phyloP scores from a whole-genome alignment of 2,888 invertebrate genomes.

The Rhorus exstirpatorius region DNA sequence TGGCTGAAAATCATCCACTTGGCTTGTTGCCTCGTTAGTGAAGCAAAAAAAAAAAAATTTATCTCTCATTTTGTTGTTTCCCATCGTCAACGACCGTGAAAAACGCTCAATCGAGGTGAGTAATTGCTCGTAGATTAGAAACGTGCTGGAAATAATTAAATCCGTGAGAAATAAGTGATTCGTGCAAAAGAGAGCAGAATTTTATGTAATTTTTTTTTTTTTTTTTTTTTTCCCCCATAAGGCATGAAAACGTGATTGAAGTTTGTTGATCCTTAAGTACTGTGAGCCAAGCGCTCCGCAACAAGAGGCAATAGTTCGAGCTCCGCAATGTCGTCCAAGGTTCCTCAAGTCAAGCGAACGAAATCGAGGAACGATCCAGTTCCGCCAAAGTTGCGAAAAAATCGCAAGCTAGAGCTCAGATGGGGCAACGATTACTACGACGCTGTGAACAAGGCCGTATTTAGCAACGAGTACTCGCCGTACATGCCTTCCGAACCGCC shows the following conservation, averaged over 20 bases:
- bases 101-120: slow-evolving; percentile 36
- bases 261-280: neutral
- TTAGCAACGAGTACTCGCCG: slow-evolving; percentile 74
- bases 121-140: slow-evolving; percentile 28
- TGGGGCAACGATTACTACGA: slow-evolving; percentile 78
- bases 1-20: slow-evolving; percentile 76
- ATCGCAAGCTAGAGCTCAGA: slow-evolving; percentile 74
- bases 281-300: neutral
- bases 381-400: slow-evolving; percentile 77
- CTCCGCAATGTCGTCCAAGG: slow-evolving; percentile 33
- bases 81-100: slow-evolving; percentile 29
- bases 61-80: slow-evolving; percentile 61
- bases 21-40: slow-evolving; percentile 63
- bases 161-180: neutral
- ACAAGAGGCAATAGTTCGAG: neutral
- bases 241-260: neutral
- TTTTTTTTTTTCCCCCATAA: slow-evolving; percentile 11
- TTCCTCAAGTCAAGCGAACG: slow-evolving; percentile 6
- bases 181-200: neutral
- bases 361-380: slow-evolving; percentile 17
- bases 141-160: neutral
- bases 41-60: slow-evolving; percentile 65
- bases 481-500: slow-evolving; percentile 79
- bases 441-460: slow-evolving; percentile 79
- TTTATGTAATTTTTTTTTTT: too few species aligned